These are phyloP conservation scores for Thelaira solivaga DNA, from an alignment of 2,888 invertebrate genomes.

Conservation along the genomic window DNA sequence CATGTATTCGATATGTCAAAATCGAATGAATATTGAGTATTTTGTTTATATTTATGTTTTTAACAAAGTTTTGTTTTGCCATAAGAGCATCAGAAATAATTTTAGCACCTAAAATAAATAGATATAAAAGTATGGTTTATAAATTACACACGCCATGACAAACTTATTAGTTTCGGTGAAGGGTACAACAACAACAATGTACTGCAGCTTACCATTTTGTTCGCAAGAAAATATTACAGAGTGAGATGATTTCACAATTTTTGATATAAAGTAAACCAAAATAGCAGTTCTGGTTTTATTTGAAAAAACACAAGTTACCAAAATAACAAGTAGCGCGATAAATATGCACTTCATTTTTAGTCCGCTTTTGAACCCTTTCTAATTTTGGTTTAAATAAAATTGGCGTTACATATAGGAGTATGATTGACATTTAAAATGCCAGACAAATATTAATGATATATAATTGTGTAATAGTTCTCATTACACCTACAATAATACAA, in stretches of 20 bases:
- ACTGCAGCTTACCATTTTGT: neutral
- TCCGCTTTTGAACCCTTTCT: neutral
- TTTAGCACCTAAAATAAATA: conserved; percentile 16
- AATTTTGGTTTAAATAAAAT: neutral
- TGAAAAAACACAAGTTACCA: neutral
- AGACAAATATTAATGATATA: too few species aligned
- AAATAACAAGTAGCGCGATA: neutral
- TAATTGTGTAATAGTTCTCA: too few species aligned
- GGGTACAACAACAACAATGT: neutral
- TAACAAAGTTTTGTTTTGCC: neutral
- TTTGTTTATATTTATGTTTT: conserved; percentile 4
- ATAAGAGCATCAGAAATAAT: neutral
- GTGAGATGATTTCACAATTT: neutral
- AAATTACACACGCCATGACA: neutral
- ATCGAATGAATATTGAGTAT: conserved; percentile 42
- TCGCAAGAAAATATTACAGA: neutral
- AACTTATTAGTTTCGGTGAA: neutral
- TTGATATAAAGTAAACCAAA: neutral
- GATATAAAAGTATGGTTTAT: neutral
- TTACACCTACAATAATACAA: too few species aligned
- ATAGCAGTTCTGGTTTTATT: neutral
- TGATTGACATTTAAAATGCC: neutral
- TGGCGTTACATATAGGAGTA: neutral
- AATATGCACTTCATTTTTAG: neutral
- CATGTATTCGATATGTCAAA: conserved; percentile 65